Base-by-base conservation (phyloP, 2,888 invertebrate genomes). In the Ophion slaviceki region DNA sequence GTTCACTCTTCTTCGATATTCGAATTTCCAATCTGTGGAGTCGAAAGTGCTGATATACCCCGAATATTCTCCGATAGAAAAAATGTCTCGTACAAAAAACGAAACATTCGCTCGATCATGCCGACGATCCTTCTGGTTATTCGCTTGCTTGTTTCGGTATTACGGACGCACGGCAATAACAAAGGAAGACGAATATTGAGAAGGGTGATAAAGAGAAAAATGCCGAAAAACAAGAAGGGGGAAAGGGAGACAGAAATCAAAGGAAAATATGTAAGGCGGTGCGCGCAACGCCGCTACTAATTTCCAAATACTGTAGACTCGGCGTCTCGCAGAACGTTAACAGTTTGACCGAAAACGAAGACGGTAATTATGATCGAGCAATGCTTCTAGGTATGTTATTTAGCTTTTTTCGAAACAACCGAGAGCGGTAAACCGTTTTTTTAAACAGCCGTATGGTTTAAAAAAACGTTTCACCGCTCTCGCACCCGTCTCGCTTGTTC, bases 51-150 rank as follows among this genome's bases (percentile, higher is more conserved):
- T 36, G 24, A 45, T n/a, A 11, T 84, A 81, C 80, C 81, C 81
- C 81, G 81, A 81, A 77, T 66, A 71, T 64, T 80, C 66, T 67
- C 75, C 45, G 61, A 62, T 72, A 47, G 47, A 61, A 36, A 53
- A 53, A 53, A 53, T 17, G 62, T 28, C 17, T 62, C 0, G 17
- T 40, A 28, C 17, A 36, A 59, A 45, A 80, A 67, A 67, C 72
- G 70, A 40, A 80, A 77, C 40, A 77, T 57, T 64, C 67, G 72
- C 71, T 77, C 68, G 61, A 81, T 11, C 32, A 62, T 45, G 53
- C 24, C n/a, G 57, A 77, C 28, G 40, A 40, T 40, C 8, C n/a
- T 24, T 24, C 20, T 24, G 62, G 7, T 67, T 20, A 17, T 57
- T 24, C 17, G 36, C 53, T 2, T 57, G 20, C 14, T 40, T 57